A percentile compares a stretch with the other conserved stretches of the same genome.
These are phyloP conservation scores for Notarius lentiginosus DNA, from an alignment of 2,113 vertebrate genomes.

Conservation along the genomic window DNA sequence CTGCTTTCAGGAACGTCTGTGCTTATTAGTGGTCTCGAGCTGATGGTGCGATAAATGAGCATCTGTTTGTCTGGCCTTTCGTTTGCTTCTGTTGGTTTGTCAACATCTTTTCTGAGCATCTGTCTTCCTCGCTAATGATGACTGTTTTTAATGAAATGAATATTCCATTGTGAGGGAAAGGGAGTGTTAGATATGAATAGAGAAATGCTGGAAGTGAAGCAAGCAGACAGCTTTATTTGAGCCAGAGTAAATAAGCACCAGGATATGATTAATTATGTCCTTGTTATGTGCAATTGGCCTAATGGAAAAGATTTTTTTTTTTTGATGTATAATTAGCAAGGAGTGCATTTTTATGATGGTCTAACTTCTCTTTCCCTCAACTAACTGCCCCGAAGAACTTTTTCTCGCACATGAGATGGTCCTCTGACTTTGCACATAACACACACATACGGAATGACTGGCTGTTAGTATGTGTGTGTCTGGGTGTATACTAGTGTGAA, in stretches of 20 bases:
- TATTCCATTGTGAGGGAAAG: background rate
- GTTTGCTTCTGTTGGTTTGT: background rate
- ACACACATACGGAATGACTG: background rate
- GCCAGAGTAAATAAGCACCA: background rate
- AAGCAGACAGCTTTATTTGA: background rate
- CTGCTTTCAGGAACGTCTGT: background rate
- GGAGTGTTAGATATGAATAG: background rate
- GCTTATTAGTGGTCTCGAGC: background rate
- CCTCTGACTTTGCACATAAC: background rate
- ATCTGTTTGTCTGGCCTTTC: constrained; percentile 21
- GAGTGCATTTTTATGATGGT: constrained; percentile 23
- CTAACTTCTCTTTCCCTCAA: constrained; percentile 1
- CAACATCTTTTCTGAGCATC: background rate
- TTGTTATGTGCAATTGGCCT: constrained; percentile 28
- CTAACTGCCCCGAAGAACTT: background rate
- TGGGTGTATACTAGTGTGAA: background rate
- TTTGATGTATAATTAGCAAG: background rate
- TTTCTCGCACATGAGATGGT: background rate
- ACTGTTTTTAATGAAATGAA: background rate
- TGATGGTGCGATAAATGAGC: background rate
- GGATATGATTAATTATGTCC: background rate
- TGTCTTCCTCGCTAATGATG: background rate
- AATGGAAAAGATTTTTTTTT: constrained; percentile 10
- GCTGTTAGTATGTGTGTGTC: background rate
- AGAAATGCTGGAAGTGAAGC: background rate